Evolutionary conservation across 2,888 invertebrate genomes (phyloP).

Genomic region (Lithodes maja): DNA sequence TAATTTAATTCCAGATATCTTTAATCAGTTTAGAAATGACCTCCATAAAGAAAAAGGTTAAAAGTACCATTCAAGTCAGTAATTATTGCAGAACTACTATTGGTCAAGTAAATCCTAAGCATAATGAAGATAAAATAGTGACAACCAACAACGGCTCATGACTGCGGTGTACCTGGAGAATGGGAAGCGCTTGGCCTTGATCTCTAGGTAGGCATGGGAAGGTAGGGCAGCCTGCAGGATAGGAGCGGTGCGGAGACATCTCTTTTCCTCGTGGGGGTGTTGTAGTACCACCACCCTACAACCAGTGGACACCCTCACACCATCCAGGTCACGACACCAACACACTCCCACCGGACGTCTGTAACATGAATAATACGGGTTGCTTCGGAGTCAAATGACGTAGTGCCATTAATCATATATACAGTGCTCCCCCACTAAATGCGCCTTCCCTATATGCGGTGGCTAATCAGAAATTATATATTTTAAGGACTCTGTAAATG

Average conservation of each 20-base stretch:
- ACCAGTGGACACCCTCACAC: slow-evolving; percentile 27
- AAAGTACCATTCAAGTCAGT: too few species aligned
- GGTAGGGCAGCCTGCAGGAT: slow-evolving; percentile 88
- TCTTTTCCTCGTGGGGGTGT: slow-evolving; percentile 94
- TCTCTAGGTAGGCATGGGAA: slow-evolving; percentile 75
- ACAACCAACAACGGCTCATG: background rate
- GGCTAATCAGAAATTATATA: too few species aligned
- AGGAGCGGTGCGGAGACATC: slow-evolving; percentile 90
- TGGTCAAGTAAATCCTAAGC: background rate
- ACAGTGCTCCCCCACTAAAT: too few species aligned
- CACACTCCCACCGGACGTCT: slow-evolving; percentile 68
- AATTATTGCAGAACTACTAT: too few species aligned
- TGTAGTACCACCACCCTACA: slow-evolving; percentile 79
- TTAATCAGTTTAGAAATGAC: too few species aligned
- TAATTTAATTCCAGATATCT: too few species aligned
- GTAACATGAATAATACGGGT: too few species aligned
- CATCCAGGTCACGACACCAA: slow-evolving; percentile 57
- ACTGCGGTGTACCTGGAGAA: slow-evolving; percentile 36
- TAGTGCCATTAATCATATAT: too few species aligned
- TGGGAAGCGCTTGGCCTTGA: slow-evolving; percentile 50
- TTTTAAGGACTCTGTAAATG: too few species aligned
- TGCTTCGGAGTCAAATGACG: too few species aligned
- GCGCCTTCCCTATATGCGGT: too few species aligned
- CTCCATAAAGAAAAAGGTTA: too few species aligned
- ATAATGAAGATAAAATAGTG: background rate